Conservation (phyloP, 2,888 invertebrate species). For the Shargacucullia verbasci region DNA sequence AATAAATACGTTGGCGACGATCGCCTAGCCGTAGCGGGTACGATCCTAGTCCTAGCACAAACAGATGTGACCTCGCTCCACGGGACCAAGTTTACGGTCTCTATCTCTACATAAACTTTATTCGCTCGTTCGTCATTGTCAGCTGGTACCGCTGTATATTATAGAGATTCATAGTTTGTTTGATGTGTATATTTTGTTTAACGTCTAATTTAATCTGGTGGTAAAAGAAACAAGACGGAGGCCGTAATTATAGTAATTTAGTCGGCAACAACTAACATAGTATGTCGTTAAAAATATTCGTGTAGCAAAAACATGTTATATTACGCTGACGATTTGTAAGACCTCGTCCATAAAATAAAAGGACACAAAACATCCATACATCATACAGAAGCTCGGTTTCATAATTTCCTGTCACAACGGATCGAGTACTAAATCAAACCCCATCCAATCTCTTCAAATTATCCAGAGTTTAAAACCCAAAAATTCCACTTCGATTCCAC, state of each 20-base stretch:
- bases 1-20: slow-evolving; percentile 60
- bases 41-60: slow-evolving; percentile 30
- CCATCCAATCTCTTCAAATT: slow-evolving; percentile 14
- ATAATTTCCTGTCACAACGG: slow-evolving; percentile 31
- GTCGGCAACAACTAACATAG: slow-evolving; percentile 1
- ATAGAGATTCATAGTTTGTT: slow-evolving; percentile 38
- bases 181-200: slow-evolving; percentile 36
- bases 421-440: slow-evolving; percentile 17
- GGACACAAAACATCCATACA: slow-evolving; percentile 3
- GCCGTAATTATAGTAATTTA: slow-evolving; percentile 26
- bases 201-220: slow-evolving; percentile 26
- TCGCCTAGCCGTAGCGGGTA: slow-evolving; percentile 18
- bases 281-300: too few relatives aligned
- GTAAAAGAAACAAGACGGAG: slow-evolving; percentile 29
- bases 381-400: slow-evolving; percentile 21
- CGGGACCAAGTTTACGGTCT: slow-evolving; percentile 43
- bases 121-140: slow-evolving; percentile 49
- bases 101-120: slow-evolving; percentile 43
- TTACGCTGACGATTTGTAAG: not conserved
- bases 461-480: slow-evolving; percentile 30
- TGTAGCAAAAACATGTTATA: too few relatives aligned
- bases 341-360: not conserved
- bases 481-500: slow-evolving; percentile 57
- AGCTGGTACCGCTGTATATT: slow-evolving; percentile 28
- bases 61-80: slow-evolving; percentile 44